These are phyloP conservation scores for Ameiurus melas DNA, from an alignment of 2,113 vertebrate species.

Conservation along the genomic window DNA sequence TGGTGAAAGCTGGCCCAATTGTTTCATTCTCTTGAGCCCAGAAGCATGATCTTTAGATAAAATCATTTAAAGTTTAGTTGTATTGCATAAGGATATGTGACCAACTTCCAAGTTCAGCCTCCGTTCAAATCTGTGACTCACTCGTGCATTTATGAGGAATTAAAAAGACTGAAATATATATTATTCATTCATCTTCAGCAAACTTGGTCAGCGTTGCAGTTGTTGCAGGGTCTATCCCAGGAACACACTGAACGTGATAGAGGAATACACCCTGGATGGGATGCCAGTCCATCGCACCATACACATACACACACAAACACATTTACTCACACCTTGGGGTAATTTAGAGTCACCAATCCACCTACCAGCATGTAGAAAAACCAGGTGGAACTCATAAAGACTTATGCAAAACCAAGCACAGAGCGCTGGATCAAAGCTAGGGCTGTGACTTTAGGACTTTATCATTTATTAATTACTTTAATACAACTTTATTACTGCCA, in stretches of 20 bases:
- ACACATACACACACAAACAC: not conserved
- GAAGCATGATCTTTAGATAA: not conserved
- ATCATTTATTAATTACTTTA: too few species aligned
- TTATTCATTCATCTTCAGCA: not conserved
- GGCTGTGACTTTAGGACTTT: not conserved
- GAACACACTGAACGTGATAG: not conserved
- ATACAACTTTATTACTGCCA: too few species aligned
- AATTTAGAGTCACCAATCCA: not conserved
- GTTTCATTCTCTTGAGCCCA: constrained; percentile 1
- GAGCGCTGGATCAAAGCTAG: not conserved
- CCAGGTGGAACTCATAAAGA: not conserved
- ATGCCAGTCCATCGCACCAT: not conserved
- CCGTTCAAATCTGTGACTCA: not conserved
- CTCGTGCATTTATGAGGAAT: not conserved
- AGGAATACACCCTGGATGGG: not conserved
- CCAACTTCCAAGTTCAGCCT: not conserved
- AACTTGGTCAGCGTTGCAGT: not conserved
- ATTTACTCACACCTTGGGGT: not conserved
- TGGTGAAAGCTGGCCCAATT: constrained; percentile 12
- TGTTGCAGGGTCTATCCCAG: not conserved
- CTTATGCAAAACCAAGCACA: not conserved
- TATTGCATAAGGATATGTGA: not conserved
- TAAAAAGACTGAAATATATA: not conserved
- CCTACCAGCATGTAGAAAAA: not conserved
- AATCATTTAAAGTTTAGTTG: not conserved